These are phyloP conservation scores for Ciona savignyi DNA, from an alignment of 23 tunicate genomes.

Conservation along the genomic window DNA sequence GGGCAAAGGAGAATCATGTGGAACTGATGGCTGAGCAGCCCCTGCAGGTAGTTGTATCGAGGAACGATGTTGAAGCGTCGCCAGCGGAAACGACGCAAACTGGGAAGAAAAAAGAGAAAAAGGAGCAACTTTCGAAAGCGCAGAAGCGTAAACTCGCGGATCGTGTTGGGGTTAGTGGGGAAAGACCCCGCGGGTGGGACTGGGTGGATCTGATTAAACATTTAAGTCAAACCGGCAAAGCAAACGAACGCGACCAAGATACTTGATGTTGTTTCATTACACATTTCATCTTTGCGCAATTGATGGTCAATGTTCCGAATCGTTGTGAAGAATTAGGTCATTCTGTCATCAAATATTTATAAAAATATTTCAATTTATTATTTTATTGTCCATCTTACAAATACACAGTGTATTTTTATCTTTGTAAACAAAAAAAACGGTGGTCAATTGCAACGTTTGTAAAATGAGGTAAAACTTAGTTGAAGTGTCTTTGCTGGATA, in stretches of 20 bases:
- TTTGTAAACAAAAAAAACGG: no score
- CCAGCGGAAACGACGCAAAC: slow-evolving; percentile 2
- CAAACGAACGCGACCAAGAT: background rate
- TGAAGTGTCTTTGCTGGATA: no score
- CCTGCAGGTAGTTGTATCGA: background rate
- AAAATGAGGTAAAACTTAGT: no score
- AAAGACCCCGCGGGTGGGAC: slow-evolving; percentile 87
- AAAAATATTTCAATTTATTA: no score
- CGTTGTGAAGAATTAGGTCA: no score
- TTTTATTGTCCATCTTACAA: no score
- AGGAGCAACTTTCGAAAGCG: slow-evolving; percentile 86
- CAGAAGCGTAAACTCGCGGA: slow-evolving; percentile 81
- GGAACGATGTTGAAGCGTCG: background rate
- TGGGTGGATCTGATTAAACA: slow-evolving; percentile 88
- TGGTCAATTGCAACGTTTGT: no score
- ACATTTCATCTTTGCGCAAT: background rate
- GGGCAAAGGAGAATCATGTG: slow-evolving; percentile 79
- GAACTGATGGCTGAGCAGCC: slow-evolving; percentile 59
- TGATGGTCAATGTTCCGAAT: no score
- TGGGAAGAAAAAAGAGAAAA: slow-evolving; percentile 69
- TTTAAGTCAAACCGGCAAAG: slow-evolving; percentile 54
- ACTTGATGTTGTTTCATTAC: no score
- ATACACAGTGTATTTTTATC: no score
- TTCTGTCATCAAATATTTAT: no score
- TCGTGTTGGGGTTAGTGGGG: slow-evolving; percentile 47